Percentiles rank a stretch among this genome's conserved stretches.
Evolutionary conservation across 2,113 vertebrate species (phyloP).

Genomic region (Penelope pileata): DNA sequence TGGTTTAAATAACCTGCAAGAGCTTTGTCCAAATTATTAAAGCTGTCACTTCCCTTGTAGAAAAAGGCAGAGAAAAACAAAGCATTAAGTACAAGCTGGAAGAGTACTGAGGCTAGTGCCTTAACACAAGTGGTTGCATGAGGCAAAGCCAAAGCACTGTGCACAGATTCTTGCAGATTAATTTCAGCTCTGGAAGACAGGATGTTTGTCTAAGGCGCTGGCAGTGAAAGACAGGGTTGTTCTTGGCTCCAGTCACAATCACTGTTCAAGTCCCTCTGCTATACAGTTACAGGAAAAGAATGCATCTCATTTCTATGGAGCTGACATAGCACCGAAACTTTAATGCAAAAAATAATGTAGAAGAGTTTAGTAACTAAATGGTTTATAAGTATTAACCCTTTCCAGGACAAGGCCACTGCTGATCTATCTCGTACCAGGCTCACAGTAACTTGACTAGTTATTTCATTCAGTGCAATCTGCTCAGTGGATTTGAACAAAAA

Average conservation of each 20-base stretch:
- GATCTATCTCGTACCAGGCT: neutral
- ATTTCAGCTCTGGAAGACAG: slow-evolving; percentile 40
- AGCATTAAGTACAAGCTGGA: neutral
- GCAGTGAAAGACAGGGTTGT: slow-evolving; percentile 18
- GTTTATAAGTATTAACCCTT: neutral
- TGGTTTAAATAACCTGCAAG: neutral
- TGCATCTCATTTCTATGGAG: slow-evolving; percentile 45
- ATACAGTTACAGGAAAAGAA: slow-evolving; percentile 37
- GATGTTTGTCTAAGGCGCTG: slow-evolving; percentile 56
- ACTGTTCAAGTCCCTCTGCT: slow-evolving; percentile 16
- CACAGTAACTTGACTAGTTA: neutral
- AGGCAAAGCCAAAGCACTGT: slow-evolving; percentile 1
- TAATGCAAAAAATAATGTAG: neutral
- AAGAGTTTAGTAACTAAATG: neutral
- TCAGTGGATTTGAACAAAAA: neutral
- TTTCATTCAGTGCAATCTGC: neutral
- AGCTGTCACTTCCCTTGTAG: neutral
- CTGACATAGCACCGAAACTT: neutral
- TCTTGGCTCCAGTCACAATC: slow-evolving; percentile 47
- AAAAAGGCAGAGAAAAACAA: neutral
- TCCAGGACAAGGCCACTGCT: neutral
- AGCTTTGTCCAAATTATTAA: neutral
- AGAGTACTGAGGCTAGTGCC: neutral
- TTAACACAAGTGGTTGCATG: neutral
- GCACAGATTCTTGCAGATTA: slow-evolving; percentile 13